Evolutionary conservation across 2,113 vertebrate genomes (phyloP), one percentile per base, ranked within the genome.

Genomic region (Oriolus oriolus): DNA sequence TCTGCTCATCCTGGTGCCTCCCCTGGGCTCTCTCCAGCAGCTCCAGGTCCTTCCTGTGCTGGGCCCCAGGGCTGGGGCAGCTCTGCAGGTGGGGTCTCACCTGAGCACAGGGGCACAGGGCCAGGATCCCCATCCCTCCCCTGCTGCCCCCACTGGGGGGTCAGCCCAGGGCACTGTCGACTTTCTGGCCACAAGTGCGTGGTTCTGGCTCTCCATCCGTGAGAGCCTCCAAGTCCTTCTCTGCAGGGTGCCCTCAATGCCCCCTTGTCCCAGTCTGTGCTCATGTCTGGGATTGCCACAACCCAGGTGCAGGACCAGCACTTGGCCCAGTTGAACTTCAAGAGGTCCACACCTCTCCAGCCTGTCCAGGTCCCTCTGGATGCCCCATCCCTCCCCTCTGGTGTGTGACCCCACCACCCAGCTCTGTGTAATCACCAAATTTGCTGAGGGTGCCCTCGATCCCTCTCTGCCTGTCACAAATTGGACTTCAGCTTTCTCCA

Each of bases 141-240:
- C 52, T 57, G 63, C 42, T 47, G 52, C 52, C 52, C 52, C 21
- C 1, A 0, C n/a, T 57, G 42, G 42, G 37, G 20, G 13, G 0
- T 33, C 41, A 47, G n/a, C 33, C 41, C 50, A 1, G 27, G n/a
- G 13, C 22, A 56, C 41, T 3, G 39, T 3, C 1, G 1, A 45
- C 3, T 13, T 81, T 81, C 35, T 56, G 41, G 16, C 21, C 10
- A 23, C 21, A 47, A 16, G 33, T 8, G 13, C 6, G 2, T 13
- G 52, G 6, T 24, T 66, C n/a, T 56, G 63, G 42, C 64, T 68
- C n/a, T 47, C 28, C 28, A 41, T 39, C 42, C 7, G 1, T 57
- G 42, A 39, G 18, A 69, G 22, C 42, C 14, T 33, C 23, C 11
- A 13, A 17, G 14, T 27, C 28, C n/a, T 56, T 80, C 33, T 37